Base-by-base conservation (phyloP, 2,888 invertebrate species). In the Peribatodes rhomboidaria region DNA sequence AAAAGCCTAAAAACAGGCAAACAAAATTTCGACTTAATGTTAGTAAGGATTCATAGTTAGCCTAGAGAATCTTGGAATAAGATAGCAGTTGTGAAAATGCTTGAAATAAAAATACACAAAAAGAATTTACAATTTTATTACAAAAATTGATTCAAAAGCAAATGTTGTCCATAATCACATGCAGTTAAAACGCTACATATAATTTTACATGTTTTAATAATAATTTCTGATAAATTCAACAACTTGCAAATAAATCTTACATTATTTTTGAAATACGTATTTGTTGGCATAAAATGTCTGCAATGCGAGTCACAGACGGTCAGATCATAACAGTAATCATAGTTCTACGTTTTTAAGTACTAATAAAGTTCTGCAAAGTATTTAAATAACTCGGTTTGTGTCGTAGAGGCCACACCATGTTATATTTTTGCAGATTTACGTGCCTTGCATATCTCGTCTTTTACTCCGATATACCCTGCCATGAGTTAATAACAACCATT, bases 111-210 rank as follows among this genome's bases (percentile, higher is more conserved):
- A 82, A 73, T 37, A 57, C 64, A 62, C 54, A 74, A 65, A 81
- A 86, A 86, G 83, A 86, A 87, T 88, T 87, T 73, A 63, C 67
- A 67, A 78, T 81, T 82, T 91, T 86, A 83, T 86, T 85, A 86
- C 33, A 85, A 92, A 92, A 89, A 87, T 84, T 83, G 87, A 87
- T 90, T 90, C 87, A 84, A 92, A 92, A 92, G 92, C 92, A 91
- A 91, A 89, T 88, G 82, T 86, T 84, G 82, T 86, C 87, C 82
- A 84, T 84, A 76, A 85, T 85, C 86, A 86, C 86, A 86, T 84
- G 88, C 90, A 92, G 91, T 87, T 85, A 88, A 90, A 90, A 90
- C 86, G 86, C 85, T 83, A 86, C 86, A 82, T 81, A 78, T 76
- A 75, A 73, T 67, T 69, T 71, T 73, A 72, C 72, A 62, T 70